These are phyloP conservation scores for Crotalus helleri DNA, from an alignment of 2,113 vertebrate species.

Conservation along the genomic window DNA sequence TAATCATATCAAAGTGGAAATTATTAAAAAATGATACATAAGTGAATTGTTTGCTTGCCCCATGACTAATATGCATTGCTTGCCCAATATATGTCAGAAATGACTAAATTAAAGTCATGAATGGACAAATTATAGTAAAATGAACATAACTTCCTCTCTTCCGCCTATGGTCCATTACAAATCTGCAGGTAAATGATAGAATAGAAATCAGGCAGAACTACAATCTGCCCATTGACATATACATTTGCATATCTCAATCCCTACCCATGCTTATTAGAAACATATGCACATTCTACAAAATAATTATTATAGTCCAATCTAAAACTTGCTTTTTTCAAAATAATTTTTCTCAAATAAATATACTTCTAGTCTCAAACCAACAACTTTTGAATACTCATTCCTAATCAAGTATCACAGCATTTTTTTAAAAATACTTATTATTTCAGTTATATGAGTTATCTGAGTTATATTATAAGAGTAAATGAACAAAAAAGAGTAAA, in stretches of 20 bases:
- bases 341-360: background rate
- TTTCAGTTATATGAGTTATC: background rate
- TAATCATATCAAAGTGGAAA: background rate
- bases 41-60: background rate
- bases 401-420: background rate
- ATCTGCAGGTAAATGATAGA: background rate
- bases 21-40: background rate
- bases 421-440: background rate
- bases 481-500: background rate
- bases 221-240: background rate
- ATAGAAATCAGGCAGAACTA: background rate
- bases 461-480: background rate
- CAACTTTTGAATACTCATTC: background rate
- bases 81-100: background rate
- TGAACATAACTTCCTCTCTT: background rate
- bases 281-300: background rate
- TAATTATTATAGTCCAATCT: background rate
- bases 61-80: too few species aligned
- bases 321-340: background rate
- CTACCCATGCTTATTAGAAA: background rate
- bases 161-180: background rate
- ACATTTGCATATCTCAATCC: background rate
- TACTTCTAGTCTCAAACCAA: background rate
- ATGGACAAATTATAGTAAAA: background rate
- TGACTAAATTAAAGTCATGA: background rate